These are phyloP conservation scores for Ectemnius cavifrons DNA, from an alignment of 2,888 invertebrate species.

Conservation along the genomic window DNA sequence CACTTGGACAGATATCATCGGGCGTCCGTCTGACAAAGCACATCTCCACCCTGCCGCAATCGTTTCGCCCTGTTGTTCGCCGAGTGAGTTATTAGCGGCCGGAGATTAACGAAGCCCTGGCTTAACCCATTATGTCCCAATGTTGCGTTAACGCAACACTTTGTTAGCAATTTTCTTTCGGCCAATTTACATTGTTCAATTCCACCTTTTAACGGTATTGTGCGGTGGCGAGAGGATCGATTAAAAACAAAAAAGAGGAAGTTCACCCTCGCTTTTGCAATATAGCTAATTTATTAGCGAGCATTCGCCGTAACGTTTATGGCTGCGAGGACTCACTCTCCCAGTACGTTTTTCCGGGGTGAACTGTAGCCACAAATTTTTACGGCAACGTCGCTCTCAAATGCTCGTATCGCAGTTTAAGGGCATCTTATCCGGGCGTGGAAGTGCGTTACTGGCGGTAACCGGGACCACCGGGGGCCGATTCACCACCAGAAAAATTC, in stretches of 20 bases:
- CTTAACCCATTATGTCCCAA: too few relatives aligned
- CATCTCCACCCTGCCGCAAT: not conserved
- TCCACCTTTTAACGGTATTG: too few relatives aligned
- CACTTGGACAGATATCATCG: not conserved
- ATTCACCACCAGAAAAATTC: slow-evolving; percentile 21
- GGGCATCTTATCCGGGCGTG: slow-evolving; percentile 32
- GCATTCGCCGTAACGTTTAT: slow-evolving; percentile 56
- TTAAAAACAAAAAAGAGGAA: not conserved
- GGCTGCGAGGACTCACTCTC: slow-evolving; percentile 39
- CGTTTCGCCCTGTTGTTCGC: slow-evolving; percentile 2
- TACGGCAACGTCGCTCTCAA: slow-evolving; percentile 44
- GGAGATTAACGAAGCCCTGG: too few relatives aligned
- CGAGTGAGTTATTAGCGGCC: not conserved
- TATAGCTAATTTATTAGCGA: slow-evolving; percentile 55
- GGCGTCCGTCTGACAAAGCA: slow-evolving; percentile 4
- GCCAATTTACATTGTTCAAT: too few relatives aligned
- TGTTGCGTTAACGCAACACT: too few relatives aligned
- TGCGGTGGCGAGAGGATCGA: not conserved
- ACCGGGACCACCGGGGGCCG: slow-evolving; percentile 15
- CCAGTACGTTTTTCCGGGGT: slow-evolving; percentile 37
- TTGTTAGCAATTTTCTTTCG: too few relatives aligned
- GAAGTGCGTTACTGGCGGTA: slow-evolving; percentile 33
- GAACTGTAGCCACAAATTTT: slow-evolving; percentile 57
- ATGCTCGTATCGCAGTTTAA: slow-evolving; percentile 38
- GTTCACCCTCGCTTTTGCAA: slow-evolving; percentile 10